These are phyloP conservation scores for Onychomys torridus DNA, from an alignment of 2,797 vertebrate species.

Conservation along the genomic window DNA sequence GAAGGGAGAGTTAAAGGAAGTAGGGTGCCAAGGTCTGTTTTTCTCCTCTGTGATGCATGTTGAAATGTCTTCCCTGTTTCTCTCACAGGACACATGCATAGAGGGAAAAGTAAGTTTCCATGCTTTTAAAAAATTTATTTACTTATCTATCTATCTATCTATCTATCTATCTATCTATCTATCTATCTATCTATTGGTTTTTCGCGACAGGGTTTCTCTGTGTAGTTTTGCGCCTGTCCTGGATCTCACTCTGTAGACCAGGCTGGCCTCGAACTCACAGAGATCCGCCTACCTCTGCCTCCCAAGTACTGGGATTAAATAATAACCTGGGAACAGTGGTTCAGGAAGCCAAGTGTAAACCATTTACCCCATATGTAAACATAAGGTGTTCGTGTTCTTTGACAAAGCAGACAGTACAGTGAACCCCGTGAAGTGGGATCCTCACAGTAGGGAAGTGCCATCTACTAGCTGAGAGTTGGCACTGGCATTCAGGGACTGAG, in stretches of 20 bases:
- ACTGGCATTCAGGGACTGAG: not conserved
- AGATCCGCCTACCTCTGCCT: too few relatives aligned
- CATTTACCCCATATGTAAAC: not conserved
- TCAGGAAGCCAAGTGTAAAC: not conserved
- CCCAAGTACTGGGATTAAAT: too few relatives aligned
- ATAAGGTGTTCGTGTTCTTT: not conserved
- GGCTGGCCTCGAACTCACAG: too few relatives aligned
- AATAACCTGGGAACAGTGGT: not conserved
- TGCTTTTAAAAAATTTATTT: not conserved
- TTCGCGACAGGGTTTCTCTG: too few relatives aligned
- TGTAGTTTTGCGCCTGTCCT: too few relatives aligned
- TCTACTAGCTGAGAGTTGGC: not conserved
- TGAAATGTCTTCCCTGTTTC: not conserved
- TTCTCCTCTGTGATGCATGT: slow-evolving; percentile 13
- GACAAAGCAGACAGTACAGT: not conserved
- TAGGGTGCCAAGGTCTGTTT: not conserved
- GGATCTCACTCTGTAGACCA: too few relatives aligned
- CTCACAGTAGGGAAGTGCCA: not conserved
- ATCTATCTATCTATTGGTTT: too few relatives aligned
- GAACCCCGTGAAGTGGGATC: not conserved
- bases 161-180: too few relatives aligned
- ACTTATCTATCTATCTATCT: not conserved
- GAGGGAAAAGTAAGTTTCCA: not conserved
- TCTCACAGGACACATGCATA: not conserved
- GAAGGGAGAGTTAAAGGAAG: slow-evolving; percentile 50